These are phyloP conservation scores for Amaurobius ferox DNA, from an alignment of 2,888 invertebrate species.

Conservation along the genomic window DNA sequence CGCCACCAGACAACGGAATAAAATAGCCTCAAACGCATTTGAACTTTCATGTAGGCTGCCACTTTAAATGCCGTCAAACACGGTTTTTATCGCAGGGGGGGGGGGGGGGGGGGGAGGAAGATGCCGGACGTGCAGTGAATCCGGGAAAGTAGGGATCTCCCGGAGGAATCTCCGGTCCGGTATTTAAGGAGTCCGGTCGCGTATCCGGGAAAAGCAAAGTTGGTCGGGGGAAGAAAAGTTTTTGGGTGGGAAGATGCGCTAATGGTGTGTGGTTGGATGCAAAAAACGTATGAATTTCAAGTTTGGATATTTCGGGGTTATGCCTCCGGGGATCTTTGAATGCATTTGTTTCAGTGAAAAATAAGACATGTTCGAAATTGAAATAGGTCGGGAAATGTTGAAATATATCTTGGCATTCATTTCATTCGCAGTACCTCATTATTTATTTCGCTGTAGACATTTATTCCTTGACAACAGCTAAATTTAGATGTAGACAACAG, in stretches of 20 bases:
- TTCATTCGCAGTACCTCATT: no score
- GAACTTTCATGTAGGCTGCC: conserved; percentile 27
- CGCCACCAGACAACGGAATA: neutral
- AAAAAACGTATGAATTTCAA: conserved; percentile 31
- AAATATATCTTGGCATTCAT: no score
- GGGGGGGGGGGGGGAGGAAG: conserved; percentile 47
- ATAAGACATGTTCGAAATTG: conserved; percentile 6
- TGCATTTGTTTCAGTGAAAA: neutral
- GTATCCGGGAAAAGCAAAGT: conserved; percentile 19
- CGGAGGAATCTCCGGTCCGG: conserved; percentile 55
- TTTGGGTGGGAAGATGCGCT: conserved; percentile 17
- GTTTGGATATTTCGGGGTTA: neutral
- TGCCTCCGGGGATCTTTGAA: neutral
- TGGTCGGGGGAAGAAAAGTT: conserved; percentile 20
- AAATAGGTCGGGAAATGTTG: neutral
- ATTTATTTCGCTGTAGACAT: no score
- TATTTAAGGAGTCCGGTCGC: conserved; percentile 61
- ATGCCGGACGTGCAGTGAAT: conserved; percentile 58
- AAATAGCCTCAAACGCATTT: conserved; percentile 12
- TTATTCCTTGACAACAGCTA: neutral
- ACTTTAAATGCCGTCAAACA: conserved; percentile 72
- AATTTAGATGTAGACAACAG: neutral
- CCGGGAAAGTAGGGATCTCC: conserved; percentile 51
- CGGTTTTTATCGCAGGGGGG: conserved; percentile 65
- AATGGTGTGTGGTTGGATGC: conserved; percentile 19